Base-by-base conservation (phyloP, 1,140 invertebrate species). In the Phymastichus coffea region DNA sequence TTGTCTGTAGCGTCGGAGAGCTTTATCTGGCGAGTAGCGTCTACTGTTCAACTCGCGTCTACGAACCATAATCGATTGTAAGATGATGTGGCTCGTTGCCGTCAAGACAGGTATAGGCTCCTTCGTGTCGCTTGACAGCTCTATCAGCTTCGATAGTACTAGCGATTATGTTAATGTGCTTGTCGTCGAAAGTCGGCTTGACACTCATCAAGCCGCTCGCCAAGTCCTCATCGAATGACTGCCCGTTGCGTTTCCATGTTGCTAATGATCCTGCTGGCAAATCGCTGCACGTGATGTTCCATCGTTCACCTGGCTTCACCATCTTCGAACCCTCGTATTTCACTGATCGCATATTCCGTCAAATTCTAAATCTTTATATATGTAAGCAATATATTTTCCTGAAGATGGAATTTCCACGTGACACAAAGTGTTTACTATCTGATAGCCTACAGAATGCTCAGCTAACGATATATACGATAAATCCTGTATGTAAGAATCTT, bases 211-310 rank as follows among this genome's bases (percentile, higher is more conserved):
- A 60, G 41, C 68, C 73, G 22, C 66, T 73, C 10, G 71, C 64
- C 25, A 77, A 38, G 20, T 76, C 73, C 2, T 64, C 59, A 22
- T 69, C 70, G 41, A 77, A 51, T 17, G 66, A 63, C 33, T 72
- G 66, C 23, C 70, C 75, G 41, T 79, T 77, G 54, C 71, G 75
- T 28, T 70, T 78, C 77, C 77, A 79, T 20, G 56, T 66, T 49
- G 77, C 63, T 52, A 28, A 25, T 22, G 69, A 54, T 17, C 63
- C 61, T 0, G 63, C 26, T 37, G 65, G 57, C 22, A 74, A 65
- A 4, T 62, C 68, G 15, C 51, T 70, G 59, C 77, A 79, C 6
- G 64, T 63, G 56, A 79, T 77, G 12, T 47, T 67, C 76, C 76
- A 79, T 22, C 66, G 41, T 43, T 73, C 64, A 28, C 73, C 74